Percentiles rank a stretch among this genome's conserved stretches.
Conservation (phyloP, 2,797 vertebrate species). For the Crotalus adamanteus region DNA sequence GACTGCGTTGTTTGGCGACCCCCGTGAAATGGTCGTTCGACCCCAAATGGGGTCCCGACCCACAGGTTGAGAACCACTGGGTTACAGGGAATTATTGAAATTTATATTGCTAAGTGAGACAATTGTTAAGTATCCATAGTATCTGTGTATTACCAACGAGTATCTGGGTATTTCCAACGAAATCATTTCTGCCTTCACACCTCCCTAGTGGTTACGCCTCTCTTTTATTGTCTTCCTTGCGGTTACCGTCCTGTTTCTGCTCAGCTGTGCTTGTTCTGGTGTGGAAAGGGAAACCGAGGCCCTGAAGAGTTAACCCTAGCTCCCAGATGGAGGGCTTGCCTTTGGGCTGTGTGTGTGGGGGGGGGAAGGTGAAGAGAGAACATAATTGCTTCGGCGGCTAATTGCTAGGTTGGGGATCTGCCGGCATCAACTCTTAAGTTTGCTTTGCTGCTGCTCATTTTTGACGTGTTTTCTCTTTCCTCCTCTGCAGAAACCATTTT, state of each 20-base stretch:
- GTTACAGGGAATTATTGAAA: no score
- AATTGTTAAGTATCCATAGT: no score
- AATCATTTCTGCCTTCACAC: neutral
- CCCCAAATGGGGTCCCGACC: no score
- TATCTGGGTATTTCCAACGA: neutral
- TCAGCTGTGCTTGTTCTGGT: neutral
- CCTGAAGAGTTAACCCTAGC: neutral
- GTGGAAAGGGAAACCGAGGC: neutral
- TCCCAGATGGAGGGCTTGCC: neutral
- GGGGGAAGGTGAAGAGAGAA: neutral
- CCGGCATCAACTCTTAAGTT: neutral
- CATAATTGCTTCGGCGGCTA: neutral
- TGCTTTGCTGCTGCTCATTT: neutral
- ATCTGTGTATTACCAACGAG: neutral
- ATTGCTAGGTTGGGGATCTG: neutral
- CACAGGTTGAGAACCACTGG: no score
- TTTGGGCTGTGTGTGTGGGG: neutral
- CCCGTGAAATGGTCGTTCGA: no score
- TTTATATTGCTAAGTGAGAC: no score
- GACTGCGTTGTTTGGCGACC: no score
- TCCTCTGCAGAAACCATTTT: neutral
- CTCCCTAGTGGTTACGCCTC: neutral
- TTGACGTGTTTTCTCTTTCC: neutral
- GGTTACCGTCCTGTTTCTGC: neutral
- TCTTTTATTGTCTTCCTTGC: neutral